Conservation (phyloP, 1,140 invertebrate species). For the Trichonephila clavipes region DNA sequence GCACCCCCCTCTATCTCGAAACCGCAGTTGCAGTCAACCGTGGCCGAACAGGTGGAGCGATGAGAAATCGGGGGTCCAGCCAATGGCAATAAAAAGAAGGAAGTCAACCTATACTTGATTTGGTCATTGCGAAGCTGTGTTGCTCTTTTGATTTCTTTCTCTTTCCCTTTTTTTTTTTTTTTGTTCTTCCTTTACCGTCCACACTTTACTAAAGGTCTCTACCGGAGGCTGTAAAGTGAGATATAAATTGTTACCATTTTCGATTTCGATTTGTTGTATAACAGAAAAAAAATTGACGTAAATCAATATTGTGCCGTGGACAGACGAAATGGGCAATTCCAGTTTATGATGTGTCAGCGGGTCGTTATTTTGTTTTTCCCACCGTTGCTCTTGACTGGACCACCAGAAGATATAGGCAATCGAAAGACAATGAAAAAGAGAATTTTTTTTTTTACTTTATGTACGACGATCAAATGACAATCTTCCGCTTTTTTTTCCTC, state of each 20-base stretch:
- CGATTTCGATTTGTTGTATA: conserved; percentile 42
- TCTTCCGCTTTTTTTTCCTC: no score
- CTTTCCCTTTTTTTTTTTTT: background rate
- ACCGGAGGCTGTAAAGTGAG: background rate
- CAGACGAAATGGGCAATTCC: background rate
- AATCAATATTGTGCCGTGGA: conserved; percentile 52
- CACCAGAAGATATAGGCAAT: background rate
- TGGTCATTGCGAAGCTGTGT: background rate
- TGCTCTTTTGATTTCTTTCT: background rate
- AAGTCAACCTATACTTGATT: conserved; percentile 27
- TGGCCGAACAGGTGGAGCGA: conserved; percentile 62
- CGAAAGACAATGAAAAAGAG: conserved; percentile 2
- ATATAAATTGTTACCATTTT: conserved; percentile 63
- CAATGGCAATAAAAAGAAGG: conserved; percentile 26
- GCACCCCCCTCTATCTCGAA: background rate
- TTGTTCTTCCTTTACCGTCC: conserved; percentile 36
- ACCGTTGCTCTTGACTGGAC: conserved; percentile 20
- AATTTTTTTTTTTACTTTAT: no score
- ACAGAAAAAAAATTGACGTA: conserved; percentile 10
- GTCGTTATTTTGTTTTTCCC: conserved; percentile 27
- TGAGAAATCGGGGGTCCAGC: conserved; percentile 19
- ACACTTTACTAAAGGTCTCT: background rate
- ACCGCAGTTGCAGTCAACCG: conserved; percentile 55
- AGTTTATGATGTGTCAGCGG: conserved; percentile 33
- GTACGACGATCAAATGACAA: no score